These are phyloP conservation scores for Clitarchus hookeri DNA, from an alignment of 2,888 invertebrate species.

Conservation along the genomic window DNA sequence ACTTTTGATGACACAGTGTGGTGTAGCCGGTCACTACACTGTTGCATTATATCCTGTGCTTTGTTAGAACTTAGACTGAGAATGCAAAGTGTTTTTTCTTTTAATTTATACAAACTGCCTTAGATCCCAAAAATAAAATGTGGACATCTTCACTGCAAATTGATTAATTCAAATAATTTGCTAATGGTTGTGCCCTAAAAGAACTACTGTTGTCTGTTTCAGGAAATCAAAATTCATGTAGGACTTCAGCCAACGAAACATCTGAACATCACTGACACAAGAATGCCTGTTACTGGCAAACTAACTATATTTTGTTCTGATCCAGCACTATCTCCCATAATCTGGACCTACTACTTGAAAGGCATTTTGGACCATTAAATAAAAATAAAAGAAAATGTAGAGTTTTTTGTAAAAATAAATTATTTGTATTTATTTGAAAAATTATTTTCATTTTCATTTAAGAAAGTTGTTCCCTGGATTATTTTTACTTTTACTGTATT, in stretches of 20 bases:
- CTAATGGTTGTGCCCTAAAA: not conserved
- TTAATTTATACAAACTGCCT: no score
- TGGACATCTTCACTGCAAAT: no score
- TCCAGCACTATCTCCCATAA: conserved; percentile 41
- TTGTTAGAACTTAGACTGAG: not conserved
- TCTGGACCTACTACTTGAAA: conserved; percentile 49
- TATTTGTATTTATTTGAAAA: not conserved
- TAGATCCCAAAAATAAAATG: no score
- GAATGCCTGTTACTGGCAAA: conserved; percentile 45
- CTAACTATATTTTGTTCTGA: conserved; percentile 43
- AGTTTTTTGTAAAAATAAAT: not conserved
- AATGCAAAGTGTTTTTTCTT: not conserved
- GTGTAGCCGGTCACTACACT: no score
- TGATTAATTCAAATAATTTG: not conserved
- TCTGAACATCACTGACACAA: conserved; percentile 11
- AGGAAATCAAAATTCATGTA: conserved; percentile 24
- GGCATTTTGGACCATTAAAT: conserved; percentile 32
- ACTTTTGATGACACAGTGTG: no score
- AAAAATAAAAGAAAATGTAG: not conserved
- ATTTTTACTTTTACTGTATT: no score
- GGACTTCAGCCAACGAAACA: conserved; percentile 17
- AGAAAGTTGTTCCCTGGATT: not conserved
- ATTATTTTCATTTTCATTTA: not conserved
- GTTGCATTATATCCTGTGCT: not conserved
- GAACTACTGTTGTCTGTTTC: not conserved